Conservation (phyloP, 2,888 invertebrate genomes). For the Archaeoteleia sp. region DNA sequence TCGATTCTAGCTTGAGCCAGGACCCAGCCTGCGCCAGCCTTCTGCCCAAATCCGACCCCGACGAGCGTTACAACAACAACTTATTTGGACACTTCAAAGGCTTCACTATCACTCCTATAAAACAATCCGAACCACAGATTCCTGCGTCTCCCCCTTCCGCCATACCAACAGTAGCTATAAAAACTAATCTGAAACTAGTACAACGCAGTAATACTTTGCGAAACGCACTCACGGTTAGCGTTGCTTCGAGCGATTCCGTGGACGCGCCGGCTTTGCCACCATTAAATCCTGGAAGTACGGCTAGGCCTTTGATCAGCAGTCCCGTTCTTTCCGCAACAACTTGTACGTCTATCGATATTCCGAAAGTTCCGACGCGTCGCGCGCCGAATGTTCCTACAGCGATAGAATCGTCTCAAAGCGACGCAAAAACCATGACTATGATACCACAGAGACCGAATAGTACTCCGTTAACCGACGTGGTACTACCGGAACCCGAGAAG, state of each 20-base stretch:
- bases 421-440: too few species aligned
- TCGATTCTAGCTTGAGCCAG: conserved; percentile 70
- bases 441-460: conserved; percentile 64
- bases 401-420: conserved; percentile 65
- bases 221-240: conserved; percentile 41
- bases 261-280: conserved; percentile 79
- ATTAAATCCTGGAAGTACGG: conserved; percentile 78
- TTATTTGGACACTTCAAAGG: conserved; percentile 93
- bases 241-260: conserved; percentile 30
- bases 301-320: conserved; percentile 86
- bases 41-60: conserved; percentile 67
- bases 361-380: conserved; percentile 76
- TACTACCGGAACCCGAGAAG: conserved; percentile 66
- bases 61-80: conserved; percentile 76
- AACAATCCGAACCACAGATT: conserved; percentile 65
- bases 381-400: conserved; percentile 78
- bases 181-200: conserved; percentile 64
- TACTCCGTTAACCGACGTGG: conserved; percentile 59
- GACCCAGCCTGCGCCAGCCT: conserved; percentile 73
- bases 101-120: conserved; percentile 84
- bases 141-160: conserved; percentile 80
- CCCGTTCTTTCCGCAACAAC: conserved; percentile 89
- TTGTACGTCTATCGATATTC: conserved; percentile 84
- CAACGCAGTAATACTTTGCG: conserved; percentile 59
- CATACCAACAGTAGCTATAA: conserved; percentile 74